Base-by-base conservation (phyloP, 1,140 invertebrate species). In the Melitaea cinxia region DNA sequence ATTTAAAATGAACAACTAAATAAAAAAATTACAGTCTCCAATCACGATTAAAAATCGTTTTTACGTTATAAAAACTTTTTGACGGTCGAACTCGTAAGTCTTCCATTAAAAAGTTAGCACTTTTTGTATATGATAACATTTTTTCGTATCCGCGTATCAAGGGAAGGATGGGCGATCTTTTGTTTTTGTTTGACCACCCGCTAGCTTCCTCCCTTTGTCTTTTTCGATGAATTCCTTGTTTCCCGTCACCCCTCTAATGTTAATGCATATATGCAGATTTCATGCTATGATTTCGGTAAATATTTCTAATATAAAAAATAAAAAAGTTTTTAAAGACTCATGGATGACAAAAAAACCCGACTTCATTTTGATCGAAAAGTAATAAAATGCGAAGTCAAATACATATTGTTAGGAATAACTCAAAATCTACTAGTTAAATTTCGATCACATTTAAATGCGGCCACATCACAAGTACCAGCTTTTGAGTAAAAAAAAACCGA, bases 191-290 rank as follows among this genome's bases (percentile, higher is more conserved):
- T 70, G 82, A 58, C 82, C 83, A 88, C 83, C 84, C 80, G 78
- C 73, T 78, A 69, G 76, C 77, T 86, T 89, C 86, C 86, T 89
- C 77, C 75, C 84, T 89, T 89, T 89, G 86, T 89, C 68, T 68
- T 72, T 73, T 83, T 80, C 84, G 70, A 80, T 65, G 82, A 85
- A 85, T 76, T 80, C 81, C 77, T 65, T 77, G 77, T 79, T 84
- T 82, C 83, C 75, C 71, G 73, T 68, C 77, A 83, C 73, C 77
- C 82, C 72, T 81, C 78, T 67, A 80, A 80, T 83, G 78, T 82
- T 80, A 77, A 84, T 83, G 75, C 55, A 67, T 69, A 54, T 70
- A 78, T 79, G 79, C 82, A 80, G 73, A 85, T 82, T 70, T 59
- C 47, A 55, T 60, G 68, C 70, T 71, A 60, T 28, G 50, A 69